phyloP scores from a whole-genome alignment of 2,797 vertebrate species.

The Antennarius maculatus region DNA sequence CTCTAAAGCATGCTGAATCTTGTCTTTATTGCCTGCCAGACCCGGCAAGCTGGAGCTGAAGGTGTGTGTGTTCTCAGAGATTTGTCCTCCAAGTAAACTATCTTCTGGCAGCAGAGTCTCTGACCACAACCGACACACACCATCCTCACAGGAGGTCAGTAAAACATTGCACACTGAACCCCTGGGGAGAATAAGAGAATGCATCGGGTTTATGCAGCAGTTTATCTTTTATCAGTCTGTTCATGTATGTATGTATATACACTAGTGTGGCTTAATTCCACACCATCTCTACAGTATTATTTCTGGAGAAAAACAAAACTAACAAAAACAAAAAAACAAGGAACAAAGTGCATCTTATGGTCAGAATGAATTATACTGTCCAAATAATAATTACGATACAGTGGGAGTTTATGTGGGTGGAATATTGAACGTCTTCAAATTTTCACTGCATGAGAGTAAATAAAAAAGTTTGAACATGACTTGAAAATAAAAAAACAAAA shows the following conservation, averaged over 20 bases:
- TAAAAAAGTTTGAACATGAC: neutral
- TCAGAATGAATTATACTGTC: constrained; percentile 1
- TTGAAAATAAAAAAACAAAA: neutral
- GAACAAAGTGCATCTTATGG: neutral
- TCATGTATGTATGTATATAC: neutral
- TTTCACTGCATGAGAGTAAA: constrained; percentile 7
- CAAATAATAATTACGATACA: neutral
- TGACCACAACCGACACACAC: constrained; percentile 95
- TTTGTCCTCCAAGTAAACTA: constrained; percentile 93
- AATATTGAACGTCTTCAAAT: neutral
- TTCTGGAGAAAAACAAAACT: neutral
- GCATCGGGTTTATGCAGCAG: neutral
- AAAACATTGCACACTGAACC: constrained; percentile 96
- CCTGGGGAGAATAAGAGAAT: constrained; percentile 70
- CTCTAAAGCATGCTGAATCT: constrained; percentile 96
- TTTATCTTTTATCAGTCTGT: neutral
- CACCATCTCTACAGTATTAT: neutral
- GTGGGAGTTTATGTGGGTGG: constrained; percentile 7
- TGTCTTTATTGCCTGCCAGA: constrained; percentile 90
- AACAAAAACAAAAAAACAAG: neutral
- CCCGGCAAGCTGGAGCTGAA: constrained; percentile 86
- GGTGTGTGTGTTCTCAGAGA: constrained; percentile 91
- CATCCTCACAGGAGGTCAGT: constrained; percentile 95
- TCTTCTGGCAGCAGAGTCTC: constrained; percentile 96
- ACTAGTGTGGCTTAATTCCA: too few species aligned